Evolutionary conservation across 2,888 invertebrate genomes (phyloP).

Genomic region (Exephanes ischioxanthus): DNA sequence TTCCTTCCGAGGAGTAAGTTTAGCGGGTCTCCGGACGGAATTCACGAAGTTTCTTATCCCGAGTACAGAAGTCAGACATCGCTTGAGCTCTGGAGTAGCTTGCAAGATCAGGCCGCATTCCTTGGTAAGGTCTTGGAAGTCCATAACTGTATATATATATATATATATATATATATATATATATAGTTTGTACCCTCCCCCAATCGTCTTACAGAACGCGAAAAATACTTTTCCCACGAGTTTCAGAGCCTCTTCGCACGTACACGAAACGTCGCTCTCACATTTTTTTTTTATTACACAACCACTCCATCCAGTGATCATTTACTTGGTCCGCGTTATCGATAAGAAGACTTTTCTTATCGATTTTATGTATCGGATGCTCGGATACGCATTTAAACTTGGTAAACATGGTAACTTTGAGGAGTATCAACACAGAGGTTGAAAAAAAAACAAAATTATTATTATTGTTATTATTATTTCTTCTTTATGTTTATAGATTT

Average conservation of each 20-base stretch:
- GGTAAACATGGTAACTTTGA: neutral
- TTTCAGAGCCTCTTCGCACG: conserved; percentile 20
- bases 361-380: neutral
- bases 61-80: conserved; percentile 25
- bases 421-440: too few relatives aligned
- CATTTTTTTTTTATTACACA: neutral
- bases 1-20: conserved; percentile 25
- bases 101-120: conserved; percentile 21
- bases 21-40: conserved; percentile 27
- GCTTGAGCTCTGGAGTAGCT: conserved; percentile 15
- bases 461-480: too few relatives aligned
- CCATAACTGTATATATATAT: neutral
- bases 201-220: conserved; percentile 10
- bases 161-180: conserved; percentile 6
- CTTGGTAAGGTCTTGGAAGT: conserved; percentile 16
- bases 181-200: conserved; percentile 4
- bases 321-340: neutral
- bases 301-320: conserved; percentile 7
- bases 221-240: conserved; percentile 42
- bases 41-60: conserved; percentile 45
- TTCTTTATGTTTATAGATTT: too few relatives aligned
- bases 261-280: conserved; percentile 21
- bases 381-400: neutral
- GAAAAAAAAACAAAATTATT: too few relatives aligned
- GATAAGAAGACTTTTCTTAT: neutral